These are phyloP conservation scores for Silurus aristotelis DNA, from an alignment of 2,797 vertebrate genomes.

Conservation along the genomic window DNA sequence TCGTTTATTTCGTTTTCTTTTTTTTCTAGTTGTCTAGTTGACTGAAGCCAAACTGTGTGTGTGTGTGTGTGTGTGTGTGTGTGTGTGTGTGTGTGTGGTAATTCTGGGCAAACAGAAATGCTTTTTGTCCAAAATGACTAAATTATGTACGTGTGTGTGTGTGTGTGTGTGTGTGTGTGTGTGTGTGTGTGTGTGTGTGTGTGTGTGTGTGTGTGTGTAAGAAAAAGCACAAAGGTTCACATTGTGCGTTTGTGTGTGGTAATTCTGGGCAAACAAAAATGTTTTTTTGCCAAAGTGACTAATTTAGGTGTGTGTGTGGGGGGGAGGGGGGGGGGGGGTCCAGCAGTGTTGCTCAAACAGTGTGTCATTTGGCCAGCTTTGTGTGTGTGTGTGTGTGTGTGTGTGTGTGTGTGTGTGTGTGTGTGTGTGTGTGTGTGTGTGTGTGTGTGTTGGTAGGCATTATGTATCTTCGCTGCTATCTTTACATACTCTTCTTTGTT, in stretches of 20 bases:
- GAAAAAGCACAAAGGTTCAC: not conserved
- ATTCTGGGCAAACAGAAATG: constrained; percentile 4
- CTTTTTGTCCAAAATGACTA: not conserved
- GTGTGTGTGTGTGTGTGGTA: constrained; percentile 1
- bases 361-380: not conserved
- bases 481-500: not conserved
- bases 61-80: constrained; percentile 20
- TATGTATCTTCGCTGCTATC: constrained; percentile 6
- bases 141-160: constrained; percentile 6
- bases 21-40: not conserved
- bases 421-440: constrained; percentile 1
- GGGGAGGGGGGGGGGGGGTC: too few relatives aligned
- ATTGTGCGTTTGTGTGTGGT: constrained; percentile 3
- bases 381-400: not conserved
- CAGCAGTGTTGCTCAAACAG: not conserved
- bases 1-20: not conserved
- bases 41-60: not conserved
- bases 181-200: too few relatives aligned
- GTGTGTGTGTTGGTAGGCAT: not conserved
- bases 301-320: too few relatives aligned
- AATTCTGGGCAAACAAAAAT: constrained; percentile 2
- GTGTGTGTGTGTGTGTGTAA: too few relatives aligned
- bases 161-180: constrained; percentile 20
- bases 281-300: not conserved
- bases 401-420: constrained; percentile 11